Evolutionary conservation across 2,797 vertebrate genomes (phyloP).

Genomic region (Rousettus madagascariensis): DNA sequence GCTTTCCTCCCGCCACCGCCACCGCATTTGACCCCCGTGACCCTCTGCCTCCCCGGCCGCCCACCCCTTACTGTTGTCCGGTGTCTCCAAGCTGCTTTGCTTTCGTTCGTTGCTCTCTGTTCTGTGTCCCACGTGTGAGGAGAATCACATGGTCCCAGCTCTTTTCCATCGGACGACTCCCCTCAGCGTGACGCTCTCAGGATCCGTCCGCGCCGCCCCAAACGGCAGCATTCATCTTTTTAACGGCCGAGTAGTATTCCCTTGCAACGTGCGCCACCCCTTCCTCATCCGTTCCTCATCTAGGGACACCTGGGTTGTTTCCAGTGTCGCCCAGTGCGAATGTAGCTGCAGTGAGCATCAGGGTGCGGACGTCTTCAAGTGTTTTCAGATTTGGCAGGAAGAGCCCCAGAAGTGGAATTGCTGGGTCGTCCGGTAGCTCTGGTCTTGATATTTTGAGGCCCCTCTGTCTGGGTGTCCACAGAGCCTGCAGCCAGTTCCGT

Average conservation of each 20-base stretch:
- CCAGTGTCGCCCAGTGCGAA: neutral
- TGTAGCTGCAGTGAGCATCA: neutral
- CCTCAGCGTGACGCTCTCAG: neutral
- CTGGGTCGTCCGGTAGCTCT: neutral
- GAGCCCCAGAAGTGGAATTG: neutral
- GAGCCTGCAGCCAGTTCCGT: neutral
- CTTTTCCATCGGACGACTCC: neutral
- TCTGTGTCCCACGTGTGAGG: neutral
- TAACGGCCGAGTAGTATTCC: neutral
- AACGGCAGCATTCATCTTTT: neutral
- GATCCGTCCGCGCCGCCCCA: neutral
- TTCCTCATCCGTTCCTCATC: too few relatives aligned
- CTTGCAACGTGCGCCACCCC: neutral
- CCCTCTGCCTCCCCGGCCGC: too few relatives aligned
- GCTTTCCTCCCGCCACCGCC: neutral
- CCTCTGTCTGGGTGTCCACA: neutral
- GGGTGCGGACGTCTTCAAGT: neutral
- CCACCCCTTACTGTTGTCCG: neutral
- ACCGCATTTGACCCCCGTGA: too few relatives aligned
- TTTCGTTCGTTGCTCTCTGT: neutral
- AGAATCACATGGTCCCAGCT: neutral
- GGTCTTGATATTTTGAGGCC: neutral
- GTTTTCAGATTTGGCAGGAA: neutral
- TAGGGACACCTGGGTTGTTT: neutral
- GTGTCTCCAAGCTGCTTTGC: neutral